Evolutionary conservation across 2,113 vertebrate genomes (phyloP), one percentile per base, ranked within the genome.

Genomic region (Ariopsis seemanni): DNA sequence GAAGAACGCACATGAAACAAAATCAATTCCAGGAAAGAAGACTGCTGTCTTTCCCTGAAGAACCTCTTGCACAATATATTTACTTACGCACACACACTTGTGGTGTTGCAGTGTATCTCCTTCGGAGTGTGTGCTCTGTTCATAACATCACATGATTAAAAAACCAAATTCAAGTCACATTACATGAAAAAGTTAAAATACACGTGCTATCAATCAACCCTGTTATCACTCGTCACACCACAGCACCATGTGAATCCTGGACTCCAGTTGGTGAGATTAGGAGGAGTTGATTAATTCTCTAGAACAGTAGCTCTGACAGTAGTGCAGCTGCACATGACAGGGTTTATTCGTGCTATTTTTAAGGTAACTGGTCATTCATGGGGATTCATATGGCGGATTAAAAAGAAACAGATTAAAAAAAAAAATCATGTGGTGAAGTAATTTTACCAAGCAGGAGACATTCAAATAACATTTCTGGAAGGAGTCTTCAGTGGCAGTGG

Each of bases 1-100:
- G 90, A 94, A 89, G 92, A 95, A 95, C 92, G 95, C 95, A 96
- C 94, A 95, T 95, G 93, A 97, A 95, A 95, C 88, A 84, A 92
- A 92, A 92, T 93, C 94, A 94, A 93, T 96, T 96, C 95, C 95
- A 96, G 95, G 95, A 96, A 97, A 95, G 94, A 91, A 95, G 91
- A 91, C 93, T 89, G 90, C 88, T 91, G 90, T 92, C 91, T 93
- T 96, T 96, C 95, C 95, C 94, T 93, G 95, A 96, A 96, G 92
- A 88, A 67, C n/a, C 87, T 50, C 53, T 89, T 50, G 86, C 65
- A 84, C 71, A 72, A 15, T 62, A 79, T 83, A 85, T 42, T 42
- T 42, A 42, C 42, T 4, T 79, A 89, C 12, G 85, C 80, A 87
- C 87, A 4, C 4, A 5, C 4, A 27, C 63, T 22, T 22, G 22